Conservation (phyloP, 2,888 invertebrate species). For the Tortrix viridana region DNA sequence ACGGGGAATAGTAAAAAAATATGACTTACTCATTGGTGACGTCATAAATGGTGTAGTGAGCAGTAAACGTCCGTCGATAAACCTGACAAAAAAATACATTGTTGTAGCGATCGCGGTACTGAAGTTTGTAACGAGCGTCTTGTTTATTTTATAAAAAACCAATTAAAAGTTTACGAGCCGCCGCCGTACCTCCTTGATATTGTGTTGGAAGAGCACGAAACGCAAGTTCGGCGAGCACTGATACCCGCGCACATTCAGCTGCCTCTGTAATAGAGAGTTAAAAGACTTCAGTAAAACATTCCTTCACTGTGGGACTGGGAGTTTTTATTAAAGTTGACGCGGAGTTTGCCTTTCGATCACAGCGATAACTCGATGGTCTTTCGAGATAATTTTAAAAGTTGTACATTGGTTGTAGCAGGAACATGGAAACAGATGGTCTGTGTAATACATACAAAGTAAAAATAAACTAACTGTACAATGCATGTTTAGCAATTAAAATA, state of each 20-base stretch:
- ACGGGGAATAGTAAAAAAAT: constrained; percentile 42
- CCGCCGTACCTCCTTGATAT: constrained; percentile 90
- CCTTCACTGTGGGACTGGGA: constrained; percentile 34
- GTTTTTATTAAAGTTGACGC: constrained; percentile 44
- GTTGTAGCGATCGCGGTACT: constrained; percentile 41
- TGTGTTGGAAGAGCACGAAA: constrained; percentile 94
- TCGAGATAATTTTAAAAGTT: constrained; percentile 39
- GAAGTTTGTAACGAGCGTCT: constrained; percentile 46
- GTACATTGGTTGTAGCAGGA: constrained; percentile 17
- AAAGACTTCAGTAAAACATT: constrained; percentile 38
- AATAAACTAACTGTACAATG: too few relatives aligned
- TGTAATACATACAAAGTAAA: too few relatives aligned
- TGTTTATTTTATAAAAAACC: constrained; percentile 48
- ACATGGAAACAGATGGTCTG: too few relatives aligned
- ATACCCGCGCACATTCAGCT: constrained; percentile 94
- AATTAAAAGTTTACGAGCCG: constrained; percentile 54
- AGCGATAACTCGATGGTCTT: constrained; percentile 39
- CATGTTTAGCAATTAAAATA: too few relatives aligned
- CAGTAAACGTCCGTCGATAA: constrained; percentile 93
- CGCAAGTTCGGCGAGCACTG: constrained; percentile 93
- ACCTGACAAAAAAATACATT: constrained; percentile 85
- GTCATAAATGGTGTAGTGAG: constrained; percentile 95
- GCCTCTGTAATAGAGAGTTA: constrained; percentile 85
- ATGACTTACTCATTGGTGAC: constrained; percentile 93
- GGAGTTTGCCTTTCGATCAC: constrained; percentile 39